Percentiles rank a stretch among this genome's conserved stretches.
Conservation (phyloP, 2,888 invertebrate species). For the Spicauda simplicius region DNA sequence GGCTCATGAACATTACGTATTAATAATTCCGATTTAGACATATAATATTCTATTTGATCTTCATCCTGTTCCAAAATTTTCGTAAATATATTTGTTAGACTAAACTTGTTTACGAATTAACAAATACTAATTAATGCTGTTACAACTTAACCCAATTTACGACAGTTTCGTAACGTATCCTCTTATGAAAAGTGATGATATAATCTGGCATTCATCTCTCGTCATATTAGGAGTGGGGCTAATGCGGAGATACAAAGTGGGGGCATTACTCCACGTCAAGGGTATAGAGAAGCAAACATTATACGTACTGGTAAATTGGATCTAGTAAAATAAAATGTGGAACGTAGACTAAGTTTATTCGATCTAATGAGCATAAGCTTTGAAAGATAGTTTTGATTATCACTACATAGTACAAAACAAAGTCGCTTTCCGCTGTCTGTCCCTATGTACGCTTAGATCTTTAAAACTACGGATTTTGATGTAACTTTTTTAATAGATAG, state of each 20-base stretch:
- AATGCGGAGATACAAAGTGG: constrained; percentile 67
- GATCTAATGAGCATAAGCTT: neutral
- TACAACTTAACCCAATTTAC: neutral
- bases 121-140: neutral
- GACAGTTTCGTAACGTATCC: neutral
- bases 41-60: no score
- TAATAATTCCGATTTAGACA: no score
- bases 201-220: constrained; percentile 68
- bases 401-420: no score
- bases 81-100: neutral
- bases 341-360: neutral
- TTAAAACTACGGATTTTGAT: no score
- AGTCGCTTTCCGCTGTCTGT: no score
- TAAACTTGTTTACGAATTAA: neutral
- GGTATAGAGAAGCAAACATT: neutral
- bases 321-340: neutral
- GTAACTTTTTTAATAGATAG: no score
- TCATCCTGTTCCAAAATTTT: no score
- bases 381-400: no score
- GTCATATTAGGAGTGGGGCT: constrained; percentile 71
- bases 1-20: no score
- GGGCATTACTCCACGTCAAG: constrained; percentile 57
- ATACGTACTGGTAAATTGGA: constrained; percentile 22
- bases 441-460: no score
- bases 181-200: constrained; percentile 54